Evolutionary conservation across 2,113 vertebrate genomes (phyloP).

Genomic region (Actinemys pallida): DNA sequence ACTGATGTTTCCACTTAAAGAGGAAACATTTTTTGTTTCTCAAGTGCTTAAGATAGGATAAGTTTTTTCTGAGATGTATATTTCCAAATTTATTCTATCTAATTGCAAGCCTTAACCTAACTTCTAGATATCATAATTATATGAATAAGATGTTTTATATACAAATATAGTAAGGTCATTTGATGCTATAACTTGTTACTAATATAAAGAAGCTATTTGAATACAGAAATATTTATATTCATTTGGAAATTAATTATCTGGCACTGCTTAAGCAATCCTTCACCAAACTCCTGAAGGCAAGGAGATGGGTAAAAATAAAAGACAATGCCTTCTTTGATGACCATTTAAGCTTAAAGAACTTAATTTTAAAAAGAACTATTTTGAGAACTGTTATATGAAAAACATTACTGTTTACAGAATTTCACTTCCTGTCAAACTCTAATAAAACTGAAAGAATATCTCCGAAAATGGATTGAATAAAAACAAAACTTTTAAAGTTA

Average conservation of each 20-base stretch:
- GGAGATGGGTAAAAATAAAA: not conserved
- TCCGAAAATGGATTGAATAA: not conserved
- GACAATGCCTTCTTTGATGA: not conserved
- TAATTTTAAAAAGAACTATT: not conserved
- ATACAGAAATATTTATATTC: not conserved
- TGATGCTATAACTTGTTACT: not conserved
- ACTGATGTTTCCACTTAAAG: not conserved
- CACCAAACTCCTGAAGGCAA: not conserved
- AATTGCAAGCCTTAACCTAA: not conserved
- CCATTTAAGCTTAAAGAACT: not conserved
- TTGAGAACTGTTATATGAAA: not conserved
- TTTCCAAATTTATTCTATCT: not conserved
- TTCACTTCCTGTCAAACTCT: not conserved
- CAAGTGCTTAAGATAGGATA: not conserved
- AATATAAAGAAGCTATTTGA: not conserved
- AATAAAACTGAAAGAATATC: not conserved
- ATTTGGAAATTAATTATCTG: not conserved
- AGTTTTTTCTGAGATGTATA: too few species aligned
- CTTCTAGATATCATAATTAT: not conserved
- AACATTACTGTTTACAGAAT: not conserved
- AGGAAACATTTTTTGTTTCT: too few species aligned
- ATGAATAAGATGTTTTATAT: not conserved
- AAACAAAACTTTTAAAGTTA: not conserved
- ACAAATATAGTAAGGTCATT: not conserved
- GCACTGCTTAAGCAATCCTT: not conserved